These are phyloP conservation scores for Himalopsyche anomala DNA, from an alignment of 2,888 invertebrate species.

Conservation along the genomic window DNA sequence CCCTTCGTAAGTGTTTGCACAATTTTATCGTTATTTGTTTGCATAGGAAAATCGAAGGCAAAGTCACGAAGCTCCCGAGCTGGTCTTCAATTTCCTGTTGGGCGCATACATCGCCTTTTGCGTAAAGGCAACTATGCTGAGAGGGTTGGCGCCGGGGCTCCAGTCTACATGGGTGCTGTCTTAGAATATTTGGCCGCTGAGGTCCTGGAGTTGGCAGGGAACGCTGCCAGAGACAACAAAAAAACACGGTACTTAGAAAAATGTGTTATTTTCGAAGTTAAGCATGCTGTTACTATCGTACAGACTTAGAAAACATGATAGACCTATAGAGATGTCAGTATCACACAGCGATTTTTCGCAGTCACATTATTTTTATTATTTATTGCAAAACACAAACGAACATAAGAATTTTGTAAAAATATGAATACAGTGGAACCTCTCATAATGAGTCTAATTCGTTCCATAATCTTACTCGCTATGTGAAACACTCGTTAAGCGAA, in stretches of 20 bases:
- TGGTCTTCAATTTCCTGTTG: slow-evolving; percentile 77
- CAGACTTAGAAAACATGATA: not conserved
- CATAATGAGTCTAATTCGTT: too few relatives aligned
- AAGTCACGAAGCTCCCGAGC: slow-evolving; percentile 73
- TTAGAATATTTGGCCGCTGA: slow-evolving; percentile 83
- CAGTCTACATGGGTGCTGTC: slow-evolving; percentile 77
- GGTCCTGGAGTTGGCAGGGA: slow-evolving; percentile 80
- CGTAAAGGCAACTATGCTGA: slow-evolving; percentile 80
- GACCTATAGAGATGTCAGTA: not conserved
- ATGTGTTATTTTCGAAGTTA: not conserved
- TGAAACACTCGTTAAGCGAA: too few relatives aligned
- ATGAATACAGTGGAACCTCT: too few relatives aligned
- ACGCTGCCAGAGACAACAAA: slow-evolving; percentile 81
- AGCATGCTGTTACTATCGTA: too few relatives aligned
- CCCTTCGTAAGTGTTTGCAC: not conserved
- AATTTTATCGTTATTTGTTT: not conserved
- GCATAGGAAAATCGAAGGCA: slow-evolving; percentile 56
- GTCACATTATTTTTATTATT: too few relatives aligned
- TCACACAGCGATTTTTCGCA: too few relatives aligned
- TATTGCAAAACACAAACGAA: not conserved
- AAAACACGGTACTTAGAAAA: slow-evolving; percentile 74
- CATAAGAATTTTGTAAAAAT: too few relatives aligned
- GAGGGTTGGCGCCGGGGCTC: slow-evolving; percentile 76
- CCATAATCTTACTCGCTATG: too few relatives aligned
- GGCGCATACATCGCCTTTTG: slow-evolving; percentile 77